phyloP scores from a whole-genome alignment of 2,113 vertebrate genomes.

The Spermophilus dauricus region DNA sequence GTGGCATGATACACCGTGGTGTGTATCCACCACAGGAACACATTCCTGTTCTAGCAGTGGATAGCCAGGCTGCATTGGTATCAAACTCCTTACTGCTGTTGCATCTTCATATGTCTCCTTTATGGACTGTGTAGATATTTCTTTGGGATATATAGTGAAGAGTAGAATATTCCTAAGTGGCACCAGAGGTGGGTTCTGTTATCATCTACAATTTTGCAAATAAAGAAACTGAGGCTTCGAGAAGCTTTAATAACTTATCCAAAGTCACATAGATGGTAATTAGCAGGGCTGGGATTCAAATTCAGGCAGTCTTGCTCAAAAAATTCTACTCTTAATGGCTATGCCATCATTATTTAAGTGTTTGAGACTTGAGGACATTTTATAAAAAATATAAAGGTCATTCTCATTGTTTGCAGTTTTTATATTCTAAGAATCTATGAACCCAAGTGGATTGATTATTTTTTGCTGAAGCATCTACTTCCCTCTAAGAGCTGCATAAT shows the following conservation, averaged over 20 bases:
- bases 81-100: neutral
- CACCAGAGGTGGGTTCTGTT: neutral
- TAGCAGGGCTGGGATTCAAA: constrained; percentile 40
- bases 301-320: constrained; percentile 7
- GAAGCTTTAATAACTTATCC: constrained; percentile 55
- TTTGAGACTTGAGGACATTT: constrained; percentile 59
- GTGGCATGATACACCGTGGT: neutral
- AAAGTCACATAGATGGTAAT: neutral
- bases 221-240: constrained; percentile 46
- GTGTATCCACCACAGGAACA: neutral
- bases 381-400: constrained; percentile 47
- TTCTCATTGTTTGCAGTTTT: constrained; percentile 51
- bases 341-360: constrained; percentile 31
- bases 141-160: constrained; percentile 9
- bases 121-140: neutral
- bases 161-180: constrained; percentile 4
- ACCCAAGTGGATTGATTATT: neutral
- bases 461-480: neutral
- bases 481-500: neutral
- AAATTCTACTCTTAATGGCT: neutral
- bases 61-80: neutral
- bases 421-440: constrained; percentile 42
- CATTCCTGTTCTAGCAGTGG: neutral
- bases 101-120: neutral
- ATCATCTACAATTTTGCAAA: neutral